These are phyloP conservation scores for Catalaphyllia jardinei DNA, from an alignment of 64 coral and sea anemone species.

Conservation along the genomic window DNA sequence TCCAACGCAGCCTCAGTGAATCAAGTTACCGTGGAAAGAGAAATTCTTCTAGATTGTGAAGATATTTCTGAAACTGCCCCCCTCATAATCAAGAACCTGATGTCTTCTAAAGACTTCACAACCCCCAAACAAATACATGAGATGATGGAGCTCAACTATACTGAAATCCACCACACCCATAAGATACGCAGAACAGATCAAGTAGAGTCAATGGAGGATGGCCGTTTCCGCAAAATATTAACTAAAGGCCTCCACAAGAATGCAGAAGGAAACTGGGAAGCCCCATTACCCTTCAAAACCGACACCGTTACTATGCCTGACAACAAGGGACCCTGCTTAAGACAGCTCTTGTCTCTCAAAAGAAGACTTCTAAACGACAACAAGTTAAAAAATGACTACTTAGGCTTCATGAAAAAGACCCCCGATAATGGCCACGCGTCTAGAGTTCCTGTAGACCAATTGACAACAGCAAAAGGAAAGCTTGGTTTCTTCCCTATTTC, in stretches of 20 bases:
- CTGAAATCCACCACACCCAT: slow-evolving; percentile 30
- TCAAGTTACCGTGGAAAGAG: slow-evolving; percentile 28
- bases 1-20: slow-evolving; percentile 7
- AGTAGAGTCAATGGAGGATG: slow-evolving; percentile 26
- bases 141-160: slow-evolving; percentile 63
- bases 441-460: not conserved
- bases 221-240: slow-evolving; percentile 19
- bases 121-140: slow-evolving; percentile 32
- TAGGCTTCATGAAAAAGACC: slow-evolving; percentile 40
- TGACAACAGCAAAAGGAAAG: slow-evolving; percentile 34
- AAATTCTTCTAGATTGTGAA: slow-evolving; percentile 1
- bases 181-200: slow-evolving; percentile 18
- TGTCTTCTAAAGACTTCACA: slow-evolving; percentile 24
- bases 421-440: slow-evolving; percentile 37
- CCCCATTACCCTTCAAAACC: slow-evolving; percentile 40
- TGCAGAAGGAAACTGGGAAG: slow-evolving; percentile 43
- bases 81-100: slow-evolving; percentile 1
- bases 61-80: not conserved
- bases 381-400: slow-evolving; percentile 4
- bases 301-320: not conserved
- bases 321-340: slow-evolving; percentile 36
- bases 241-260: slow-evolving; percentile 37
- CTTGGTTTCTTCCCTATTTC: slow-evolving; percentile 41
- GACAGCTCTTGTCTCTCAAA: slow-evolving; percentile 30
- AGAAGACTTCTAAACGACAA: slow-evolving; percentile 19